Percentiles rank a stretch among this genome's conserved stretches.
phyloP scores from a whole-genome alignment of 2,888 invertebrate genomes.

The Tachina lurida region DNA sequence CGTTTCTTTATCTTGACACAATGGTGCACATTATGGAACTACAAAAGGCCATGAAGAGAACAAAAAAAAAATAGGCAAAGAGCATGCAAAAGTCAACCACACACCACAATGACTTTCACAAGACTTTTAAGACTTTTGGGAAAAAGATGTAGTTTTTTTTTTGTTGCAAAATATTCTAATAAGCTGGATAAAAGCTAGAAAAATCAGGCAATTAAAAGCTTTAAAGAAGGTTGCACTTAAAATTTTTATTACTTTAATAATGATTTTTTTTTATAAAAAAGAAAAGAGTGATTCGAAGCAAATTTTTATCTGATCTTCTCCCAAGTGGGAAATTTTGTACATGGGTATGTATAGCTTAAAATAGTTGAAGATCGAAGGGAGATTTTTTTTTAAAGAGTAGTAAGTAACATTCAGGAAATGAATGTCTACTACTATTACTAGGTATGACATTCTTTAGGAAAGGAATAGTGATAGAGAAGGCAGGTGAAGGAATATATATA shows the following conservation, averaged over 20 bases:
- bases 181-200: neutral
- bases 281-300: too few species aligned
- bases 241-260: neutral
- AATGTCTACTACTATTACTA: too few species aligned
- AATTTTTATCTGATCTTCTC: too few species aligned
- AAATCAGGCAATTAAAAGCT: neutral
- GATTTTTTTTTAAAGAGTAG: too few species aligned
- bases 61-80: neutral
- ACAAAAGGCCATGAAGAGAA: constrained; percentile 57
- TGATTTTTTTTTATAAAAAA: neutral
- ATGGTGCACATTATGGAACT: constrained; percentile 81
- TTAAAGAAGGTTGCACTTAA: neutral
- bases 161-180: constrained; percentile 20
- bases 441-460: too few species aligned
- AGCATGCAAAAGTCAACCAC: constrained; percentile 41
- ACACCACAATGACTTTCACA: constrained; percentile 74
- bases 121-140: constrained; percentile 18
- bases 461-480: too few species aligned
- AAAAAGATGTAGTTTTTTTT: constrained; percentile 3
- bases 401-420: too few species aligned
- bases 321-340: too few species aligned
- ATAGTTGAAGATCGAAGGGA: too few species aligned
- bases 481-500: too few species aligned
- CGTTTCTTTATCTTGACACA: constrained; percentile 82
- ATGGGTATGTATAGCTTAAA: too few species aligned